A percentile compares a stretch with the other conserved stretches of the same genome.
phyloP scores from a whole-genome alignment of 2,797 vertebrate genomes.

The Notoglanidium macrostoma region DNA sequence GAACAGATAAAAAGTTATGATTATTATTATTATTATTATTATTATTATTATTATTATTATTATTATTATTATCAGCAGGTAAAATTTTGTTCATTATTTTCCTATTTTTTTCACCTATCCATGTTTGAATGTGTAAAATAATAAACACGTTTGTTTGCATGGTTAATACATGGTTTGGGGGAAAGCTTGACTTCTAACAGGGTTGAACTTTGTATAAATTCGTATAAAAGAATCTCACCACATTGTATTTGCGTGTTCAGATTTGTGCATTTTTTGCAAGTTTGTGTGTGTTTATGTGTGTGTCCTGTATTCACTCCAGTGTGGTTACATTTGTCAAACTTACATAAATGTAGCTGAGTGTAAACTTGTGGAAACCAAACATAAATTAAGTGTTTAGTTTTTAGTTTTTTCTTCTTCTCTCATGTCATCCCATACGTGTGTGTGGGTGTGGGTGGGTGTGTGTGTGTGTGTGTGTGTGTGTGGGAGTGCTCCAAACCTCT shows the following conservation, averaged over 20 bases:
- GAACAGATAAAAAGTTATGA: neutral
- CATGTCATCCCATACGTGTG: neutral
- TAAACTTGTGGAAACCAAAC: neutral
- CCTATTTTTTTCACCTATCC: neutral
- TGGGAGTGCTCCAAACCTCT: neutral
- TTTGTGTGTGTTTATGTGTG: neutral
- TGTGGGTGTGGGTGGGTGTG: neutral
- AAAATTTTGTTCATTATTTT: neutral
- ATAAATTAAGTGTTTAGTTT: neutral
- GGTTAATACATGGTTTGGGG: neutral
- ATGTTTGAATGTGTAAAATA: neutral
- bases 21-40: neutral
- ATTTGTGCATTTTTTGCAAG: neutral
- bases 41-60: neutral
- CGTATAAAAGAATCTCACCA: neutral
- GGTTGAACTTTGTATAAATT: neutral
- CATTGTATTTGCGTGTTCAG: neutral
- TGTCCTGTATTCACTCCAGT: neutral
- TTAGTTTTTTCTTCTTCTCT: neutral
- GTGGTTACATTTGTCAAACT: neutral
- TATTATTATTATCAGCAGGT: neutral
- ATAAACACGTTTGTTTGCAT: neutral
- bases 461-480: constrained; percentile 2
- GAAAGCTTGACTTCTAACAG: neutral
- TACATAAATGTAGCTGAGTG: neutral